phyloP scores from a whole-genome alignment of 2,888 invertebrate species.

The Hirtodrosophila duncani region DNA sequence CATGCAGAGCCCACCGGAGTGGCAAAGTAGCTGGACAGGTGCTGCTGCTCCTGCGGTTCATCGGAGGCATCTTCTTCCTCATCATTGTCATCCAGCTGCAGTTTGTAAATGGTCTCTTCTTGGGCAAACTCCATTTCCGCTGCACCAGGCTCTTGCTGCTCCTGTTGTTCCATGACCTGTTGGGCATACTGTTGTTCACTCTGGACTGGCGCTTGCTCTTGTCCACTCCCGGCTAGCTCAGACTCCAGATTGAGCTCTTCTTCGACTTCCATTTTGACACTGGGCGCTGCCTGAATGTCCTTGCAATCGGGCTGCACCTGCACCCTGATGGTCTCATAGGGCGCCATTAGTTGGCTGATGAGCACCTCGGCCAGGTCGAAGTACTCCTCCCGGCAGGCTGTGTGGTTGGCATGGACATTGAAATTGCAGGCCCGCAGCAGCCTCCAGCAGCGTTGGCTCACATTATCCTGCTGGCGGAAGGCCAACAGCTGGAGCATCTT shows the following conservation, averaged over 20 bases:
- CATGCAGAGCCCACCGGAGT: slow-evolving; percentile 60
- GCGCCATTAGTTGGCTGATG: slow-evolving; percentile 75
- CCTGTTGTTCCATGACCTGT: slow-evolving; percentile 18
- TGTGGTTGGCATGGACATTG: slow-evolving; percentile 72
- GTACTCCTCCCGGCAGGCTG: slow-evolving; percentile 70
- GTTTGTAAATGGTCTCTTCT: slow-evolving; percentile 67
- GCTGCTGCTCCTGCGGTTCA: slow-evolving; percentile 37
- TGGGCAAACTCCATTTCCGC: slow-evolving; percentile 15
- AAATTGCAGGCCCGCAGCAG: slow-evolving; percentile 72
- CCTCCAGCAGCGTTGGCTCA: slow-evolving; percentile 74
- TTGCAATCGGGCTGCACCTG: too few species aligned
- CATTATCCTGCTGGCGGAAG: slow-evolving; percentile 71
- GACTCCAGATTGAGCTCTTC: slow-evolving; percentile 40
- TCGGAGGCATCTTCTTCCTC: slow-evolving; percentile 30
- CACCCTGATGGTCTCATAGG: slow-evolving; percentile 72
- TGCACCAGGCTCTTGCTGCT: slow-evolving; percentile 13
- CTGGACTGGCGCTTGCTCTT: slow-evolving; percentile 13
- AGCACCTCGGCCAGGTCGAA: slow-evolving; percentile 76
- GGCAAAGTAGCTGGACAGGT: slow-evolving; percentile 70
- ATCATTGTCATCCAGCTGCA: slow-evolving; percentile 67
- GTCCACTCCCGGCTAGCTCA: slow-evolving; percentile 6
- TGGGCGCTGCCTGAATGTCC: slow-evolving; percentile 9
- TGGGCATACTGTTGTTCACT: slow-evolving; percentile 25
- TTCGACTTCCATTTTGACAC: slow-evolving; percentile 58
- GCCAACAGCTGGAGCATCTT: slow-evolving; percentile 76